phyloP scores from a whole-genome alignment of 2,797 vertebrate species.

The Anguilla obscura region DNA sequence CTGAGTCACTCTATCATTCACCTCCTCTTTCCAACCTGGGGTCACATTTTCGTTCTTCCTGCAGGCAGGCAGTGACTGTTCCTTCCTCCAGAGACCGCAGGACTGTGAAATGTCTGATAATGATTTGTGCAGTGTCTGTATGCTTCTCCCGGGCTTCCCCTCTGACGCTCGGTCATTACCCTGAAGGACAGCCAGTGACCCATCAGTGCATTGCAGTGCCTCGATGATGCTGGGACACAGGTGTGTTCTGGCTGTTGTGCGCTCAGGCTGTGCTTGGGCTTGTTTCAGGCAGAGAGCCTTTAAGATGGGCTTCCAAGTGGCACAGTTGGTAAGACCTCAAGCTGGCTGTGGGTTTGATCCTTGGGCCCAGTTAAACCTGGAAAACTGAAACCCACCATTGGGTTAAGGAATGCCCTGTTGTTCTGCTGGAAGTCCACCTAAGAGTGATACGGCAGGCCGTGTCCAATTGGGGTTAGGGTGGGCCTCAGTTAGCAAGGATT shows the following conservation, averaged over 20 bases:
- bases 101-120: neutral
- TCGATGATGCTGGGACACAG: neutral
- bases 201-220: neutral
- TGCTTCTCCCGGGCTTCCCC: neutral
- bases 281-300: neutral
- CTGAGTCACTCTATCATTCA: neutral
- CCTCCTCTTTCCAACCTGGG: neutral
- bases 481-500: neutral
- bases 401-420: no score
- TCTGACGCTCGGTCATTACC: neutral
- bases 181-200: neutral
- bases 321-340: neutral
- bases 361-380: neutral
- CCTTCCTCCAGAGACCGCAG: neutral
- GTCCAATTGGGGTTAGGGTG: neutral
- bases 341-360: neutral
- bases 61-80: neutral
- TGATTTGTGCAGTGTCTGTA: neutral
- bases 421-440: no score
- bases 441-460: neutral
- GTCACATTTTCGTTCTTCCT: neutral
- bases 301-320: neutral
- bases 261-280: neutral
- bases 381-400: no score
- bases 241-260: neutral